A percentile compares a stretch with the other conserved stretches of the same genome.
Evolutionary conservation across 2,113 vertebrate genomes (phyloP).

Genomic region (Planiliza haematocheilus): DNA sequence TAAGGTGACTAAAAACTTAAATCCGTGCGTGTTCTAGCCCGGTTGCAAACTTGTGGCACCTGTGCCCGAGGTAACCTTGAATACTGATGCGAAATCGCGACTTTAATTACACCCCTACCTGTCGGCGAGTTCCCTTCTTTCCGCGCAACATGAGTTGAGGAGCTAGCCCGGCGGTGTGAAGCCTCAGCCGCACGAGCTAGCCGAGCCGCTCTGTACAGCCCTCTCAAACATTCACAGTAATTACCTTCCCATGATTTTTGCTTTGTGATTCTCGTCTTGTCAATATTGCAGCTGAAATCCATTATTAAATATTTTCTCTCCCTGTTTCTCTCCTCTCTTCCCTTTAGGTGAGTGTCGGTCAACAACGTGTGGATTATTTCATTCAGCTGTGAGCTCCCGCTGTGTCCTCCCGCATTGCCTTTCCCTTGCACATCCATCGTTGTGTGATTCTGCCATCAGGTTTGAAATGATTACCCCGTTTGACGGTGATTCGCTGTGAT

Average conservation of each 20-base stretch:
- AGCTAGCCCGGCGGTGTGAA: slow-evolving; percentile 16
- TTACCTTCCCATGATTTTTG: slow-evolving; percentile 57
- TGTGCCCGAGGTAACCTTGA: slow-evolving; percentile 15
- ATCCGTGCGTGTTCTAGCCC: not conserved
- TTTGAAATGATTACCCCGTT: slow-evolving; percentile 64
- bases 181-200: slow-evolving; percentile 20
- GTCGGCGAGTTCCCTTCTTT: slow-evolving; percentile 25
- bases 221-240: slow-evolving; percentile 62
- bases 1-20: no score
- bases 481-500: slow-evolving; percentile 58
- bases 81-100: slow-evolving; percentile 21
- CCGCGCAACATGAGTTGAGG: not conserved
- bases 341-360: slow-evolving; percentile 79
- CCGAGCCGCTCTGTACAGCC: slow-evolving; percentile 19
- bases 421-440: slow-evolving; percentile 26
- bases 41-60: slow-evolving; percentile 3
- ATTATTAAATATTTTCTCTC: slow-evolving; percentile 58
- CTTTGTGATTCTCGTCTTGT: slow-evolving; percentile 64
- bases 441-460: slow-evolving; percentile 70
- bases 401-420: slow-evolving; percentile 46
- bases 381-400: slow-evolving; percentile 54
- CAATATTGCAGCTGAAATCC: slow-evolving; percentile 63
- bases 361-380: slow-evolving; percentile 66
- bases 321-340: slow-evolving; percentile 34
- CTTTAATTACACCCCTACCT: slow-evolving; percentile 47